Percentiles rank a stretch among this genome's conserved stretches.
phyloP scores from a whole-genome alignment of 2,113 vertebrate species.

The Tringa solitaria region DNA sequence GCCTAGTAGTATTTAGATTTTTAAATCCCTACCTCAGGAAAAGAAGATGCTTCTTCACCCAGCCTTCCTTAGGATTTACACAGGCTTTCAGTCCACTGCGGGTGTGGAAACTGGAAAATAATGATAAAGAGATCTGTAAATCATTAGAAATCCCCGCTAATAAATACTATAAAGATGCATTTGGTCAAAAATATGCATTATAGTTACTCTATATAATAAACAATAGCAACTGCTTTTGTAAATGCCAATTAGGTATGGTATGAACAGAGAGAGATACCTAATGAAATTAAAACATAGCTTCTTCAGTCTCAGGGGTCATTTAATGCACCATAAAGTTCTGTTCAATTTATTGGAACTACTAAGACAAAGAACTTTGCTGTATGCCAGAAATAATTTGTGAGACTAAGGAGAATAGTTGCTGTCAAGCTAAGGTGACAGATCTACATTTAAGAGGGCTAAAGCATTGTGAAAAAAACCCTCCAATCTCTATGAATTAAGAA shows the following conservation, averaged over 20 bases:
- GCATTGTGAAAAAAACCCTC: background rate
- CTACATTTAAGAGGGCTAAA: background rate
- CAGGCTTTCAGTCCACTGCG: conserved; percentile 7
- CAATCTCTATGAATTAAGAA: background rate
- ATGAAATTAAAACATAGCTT: background rate
- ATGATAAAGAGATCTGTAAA: background rate
- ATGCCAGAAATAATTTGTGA: background rate
- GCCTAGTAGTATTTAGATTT: background rate
- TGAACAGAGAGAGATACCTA: background rate
- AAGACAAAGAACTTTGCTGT: background rate
- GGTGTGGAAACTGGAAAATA: conserved; percentile 63
- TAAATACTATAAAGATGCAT: background rate
- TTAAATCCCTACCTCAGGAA: conserved; percentile 57
- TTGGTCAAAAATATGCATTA: background rate
- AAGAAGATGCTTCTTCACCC: conserved; percentile 63
- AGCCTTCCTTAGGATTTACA: conserved; percentile 62
- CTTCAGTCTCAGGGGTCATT: background rate
- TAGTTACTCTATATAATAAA: background rate
- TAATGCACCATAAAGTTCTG: background rate
- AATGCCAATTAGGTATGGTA: background rate
- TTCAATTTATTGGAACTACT: background rate
- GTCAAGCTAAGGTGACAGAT: background rate
- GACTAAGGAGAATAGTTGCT: background rate
- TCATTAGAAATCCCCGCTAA: background rate
- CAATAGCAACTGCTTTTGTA: background rate